Base-by-base conservation (phyloP, 2,888 invertebrate species). In the Lordiphosa andalusiaca region DNA sequence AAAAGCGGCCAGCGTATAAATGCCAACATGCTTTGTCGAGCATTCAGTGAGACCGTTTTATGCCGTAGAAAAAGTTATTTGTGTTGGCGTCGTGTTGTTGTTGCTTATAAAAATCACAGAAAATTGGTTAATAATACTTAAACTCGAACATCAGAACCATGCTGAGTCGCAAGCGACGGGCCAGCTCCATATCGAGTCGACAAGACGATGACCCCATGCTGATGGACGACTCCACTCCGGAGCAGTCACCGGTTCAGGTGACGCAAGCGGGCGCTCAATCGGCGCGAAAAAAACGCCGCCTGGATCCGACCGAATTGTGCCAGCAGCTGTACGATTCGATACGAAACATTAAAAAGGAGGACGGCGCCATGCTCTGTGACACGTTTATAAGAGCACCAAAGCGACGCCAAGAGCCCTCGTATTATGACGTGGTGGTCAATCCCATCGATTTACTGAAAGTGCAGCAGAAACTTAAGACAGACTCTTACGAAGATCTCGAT, bases 391-490 rank as follows among this genome's bases (percentile, higher is more conserved):
- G 98, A 73, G 97, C 95, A 7, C 98, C 99, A 0, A 98, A 98
- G 87, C 92, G 98, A 60, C 92, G 98, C 57, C 98, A 96, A 86
- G 96, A 97, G 85, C 96, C 96, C 1, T 94, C 94, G 0, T 96
- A 97, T 87, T 96, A 96, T 89, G 96, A 96, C 90, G 95, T 97
- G 36, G 97, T 99, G 1, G 92, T 93, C 6, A 96, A 96, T 87
- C 99, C 99, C 1, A 99, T 99, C 86, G 99, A 99, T 89, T 91
- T 99, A 85, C 90, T 98, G 6, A 81, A 92, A 90, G 97, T 99
- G 3, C 98, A 98, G 89, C 98, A 98, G 87, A 99, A 98, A 89
- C 90, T 99, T 7, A 98, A 98, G 92, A 98, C 96, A 0, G 98
- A 99, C 78, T 98, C 98, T 53, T 99, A 99, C 89, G 95, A 95